Conservation (phyloP, 30 jellyfish, hydroid and myxozoan species). For the Aurelia coerulea region DNA sequence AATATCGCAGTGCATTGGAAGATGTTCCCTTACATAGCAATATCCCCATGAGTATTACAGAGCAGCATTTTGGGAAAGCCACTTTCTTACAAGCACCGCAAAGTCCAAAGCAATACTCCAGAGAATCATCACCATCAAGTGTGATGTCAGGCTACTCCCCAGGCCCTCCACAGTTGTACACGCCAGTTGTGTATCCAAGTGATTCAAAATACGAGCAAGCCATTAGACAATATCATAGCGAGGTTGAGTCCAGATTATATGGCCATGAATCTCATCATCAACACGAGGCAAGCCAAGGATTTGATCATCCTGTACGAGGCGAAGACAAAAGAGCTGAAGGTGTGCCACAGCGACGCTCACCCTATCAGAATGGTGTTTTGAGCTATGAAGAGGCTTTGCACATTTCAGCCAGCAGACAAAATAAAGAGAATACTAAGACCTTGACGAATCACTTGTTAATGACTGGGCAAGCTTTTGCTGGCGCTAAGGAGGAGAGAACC, state of each 20-base stretch:
- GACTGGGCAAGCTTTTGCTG: conserved; percentile 22
- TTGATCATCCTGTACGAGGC: conserved; percentile 21
- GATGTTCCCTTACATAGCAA: conserved; percentile 26
- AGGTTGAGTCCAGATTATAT: conserved; percentile 9
- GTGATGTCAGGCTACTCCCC: conserved; percentile 61
- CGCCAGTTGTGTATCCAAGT: conserved; percentile 73
- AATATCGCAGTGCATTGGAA: conserved; percentile 57
- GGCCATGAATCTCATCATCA: conserved; percentile 7
- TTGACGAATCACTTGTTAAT: conserved; percentile 3
- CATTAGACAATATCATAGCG: conserved; percentile 5
- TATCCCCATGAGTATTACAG: not conserved
- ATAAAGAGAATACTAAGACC: conserved; percentile 25
- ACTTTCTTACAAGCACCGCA: conserved; percentile 23
- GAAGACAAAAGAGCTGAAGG: conserved; percentile 42
- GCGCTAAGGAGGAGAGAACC: conserved; percentile 3
- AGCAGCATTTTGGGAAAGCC: conserved; percentile 24
- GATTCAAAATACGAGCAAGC: conserved; percentile 41
- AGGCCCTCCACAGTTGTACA: conserved; percentile 58
- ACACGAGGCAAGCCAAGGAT: conserved; percentile 14
- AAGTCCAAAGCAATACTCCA: conserved; percentile 55
- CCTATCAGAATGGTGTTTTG: conserved; percentile 36
- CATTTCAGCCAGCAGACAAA: conserved; percentile 28
- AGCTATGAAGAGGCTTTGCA: conserved; percentile 62
- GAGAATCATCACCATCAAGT: conserved; percentile 64
- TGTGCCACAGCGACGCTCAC: conserved; percentile 1